Evolutionary conservation across 2,888 invertebrate genomes (phyloP).

Genomic region (Limnephilus marmoratus): DNA sequence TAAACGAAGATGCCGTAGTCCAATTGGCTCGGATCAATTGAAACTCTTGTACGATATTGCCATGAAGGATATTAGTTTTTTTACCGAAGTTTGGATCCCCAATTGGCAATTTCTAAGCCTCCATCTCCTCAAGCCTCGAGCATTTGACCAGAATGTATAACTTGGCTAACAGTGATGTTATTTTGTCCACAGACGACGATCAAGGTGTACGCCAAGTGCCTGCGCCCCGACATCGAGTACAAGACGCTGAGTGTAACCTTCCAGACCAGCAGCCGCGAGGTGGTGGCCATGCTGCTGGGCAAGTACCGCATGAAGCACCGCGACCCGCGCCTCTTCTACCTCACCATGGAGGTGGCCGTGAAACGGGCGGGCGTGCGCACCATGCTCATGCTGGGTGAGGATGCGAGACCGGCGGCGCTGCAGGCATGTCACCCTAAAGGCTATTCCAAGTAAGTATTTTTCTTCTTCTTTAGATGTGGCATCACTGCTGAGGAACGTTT

Average conservation of each 20-base stretch:
- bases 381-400: slow-evolving; percentile 90
- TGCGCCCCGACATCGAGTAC: slow-evolving; percentile 96
- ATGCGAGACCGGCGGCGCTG: slow-evolving; percentile 92
- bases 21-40: background rate
- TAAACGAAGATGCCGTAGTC: background rate
- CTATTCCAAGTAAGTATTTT: slow-evolving; percentile 86
- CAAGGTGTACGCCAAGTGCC: slow-evolving; percentile 92
- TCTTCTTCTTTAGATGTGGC: background rate
- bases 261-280: slow-evolving; percentile 91
- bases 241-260: slow-evolving; percentile 94
- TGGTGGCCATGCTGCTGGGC: slow-evolving; percentile 89
- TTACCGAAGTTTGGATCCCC: too few relatives aligned
- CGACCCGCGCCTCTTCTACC: slow-evolving; percentile 93
- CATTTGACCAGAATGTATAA: background rate
- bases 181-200: slow-evolving; percentile 87
- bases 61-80: too few relatives aligned
- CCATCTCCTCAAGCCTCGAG: too few relatives aligned
- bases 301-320: slow-evolving; percentile 95
- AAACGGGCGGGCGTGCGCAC: slow-evolving; percentile 90
- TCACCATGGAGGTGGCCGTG: slow-evolving; percentile 96
- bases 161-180: slow-evolving; percentile 49
- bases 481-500: background rate
- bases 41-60: background rate
- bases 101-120: background rate
- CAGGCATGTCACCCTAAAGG: slow-evolving; percentile 96